phyloP scores from a whole-genome alignment of 1,140 invertebrate species.

The Acarapis woodi region DNA sequence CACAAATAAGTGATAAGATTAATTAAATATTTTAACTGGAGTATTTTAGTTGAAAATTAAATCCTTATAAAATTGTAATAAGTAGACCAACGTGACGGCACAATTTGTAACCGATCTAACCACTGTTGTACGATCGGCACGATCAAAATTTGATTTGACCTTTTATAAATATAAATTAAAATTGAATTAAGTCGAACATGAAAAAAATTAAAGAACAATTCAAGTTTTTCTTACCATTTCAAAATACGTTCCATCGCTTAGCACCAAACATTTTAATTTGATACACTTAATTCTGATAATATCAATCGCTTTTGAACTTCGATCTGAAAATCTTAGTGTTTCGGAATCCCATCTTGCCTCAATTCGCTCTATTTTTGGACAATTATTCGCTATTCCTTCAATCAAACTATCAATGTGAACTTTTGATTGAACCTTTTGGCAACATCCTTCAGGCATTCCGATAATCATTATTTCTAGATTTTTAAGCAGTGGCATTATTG shows the following conservation, averaged over 20 bases:
- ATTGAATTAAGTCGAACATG: not conserved
- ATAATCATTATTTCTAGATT: conserved; percentile 81
- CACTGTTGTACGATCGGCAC: conserved; percentile 79
- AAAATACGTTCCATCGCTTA: conserved; percentile 94
- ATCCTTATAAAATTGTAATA: conserved; percentile 71
- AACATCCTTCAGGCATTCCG: conserved; percentile 81
- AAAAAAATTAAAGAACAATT: not conserved
- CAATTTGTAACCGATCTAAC: conserved; percentile 83
- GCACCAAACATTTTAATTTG: conserved; percentile 44
- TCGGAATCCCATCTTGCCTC: conserved; percentile 95
- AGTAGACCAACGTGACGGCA: conserved; percentile 57
- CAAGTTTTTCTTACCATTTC: conserved; percentile 34
- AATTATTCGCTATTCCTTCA: conserved; percentile 84
- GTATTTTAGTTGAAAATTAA: conserved; percentile 35
- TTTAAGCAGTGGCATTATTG: conserved; percentile 53
- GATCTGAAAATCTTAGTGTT: conserved; percentile 89
- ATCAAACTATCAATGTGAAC: conserved; percentile 76
- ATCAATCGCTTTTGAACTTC: conserved; percentile 65
- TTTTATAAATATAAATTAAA: too few relatives aligned
- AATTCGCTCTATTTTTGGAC: conserved; percentile 52
- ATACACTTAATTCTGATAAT: conserved; percentile 59
- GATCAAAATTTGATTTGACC: conserved; percentile 93
- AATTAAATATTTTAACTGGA: not conserved
- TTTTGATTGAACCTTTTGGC: conserved; percentile 57
- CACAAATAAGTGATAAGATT: not conserved